Percentiles rank a stretch among this genome's conserved stretches.
These are phyloP conservation scores for Lithophane socia DNA, from an alignment of 2,888 invertebrate genomes.

Conservation along the genomic window DNA sequence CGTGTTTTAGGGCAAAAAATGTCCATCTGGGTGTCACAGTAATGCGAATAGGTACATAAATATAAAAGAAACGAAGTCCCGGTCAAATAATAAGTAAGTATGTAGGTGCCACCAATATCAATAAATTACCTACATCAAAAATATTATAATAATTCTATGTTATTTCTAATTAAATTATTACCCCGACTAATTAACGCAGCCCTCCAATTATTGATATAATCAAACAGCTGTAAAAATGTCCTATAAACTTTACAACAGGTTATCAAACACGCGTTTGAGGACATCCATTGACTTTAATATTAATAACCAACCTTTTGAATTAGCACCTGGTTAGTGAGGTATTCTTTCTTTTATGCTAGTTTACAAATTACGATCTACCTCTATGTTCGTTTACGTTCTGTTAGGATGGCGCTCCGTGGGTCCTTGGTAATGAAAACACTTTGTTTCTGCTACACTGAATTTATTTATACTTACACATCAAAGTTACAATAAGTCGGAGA, in stretches of 20 bases:
- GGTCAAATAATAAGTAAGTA: not conserved
- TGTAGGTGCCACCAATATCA: not conserved
- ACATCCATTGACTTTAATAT: not conserved
- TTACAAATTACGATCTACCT: no score
- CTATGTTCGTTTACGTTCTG: not conserved
- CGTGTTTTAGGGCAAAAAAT: not conserved
- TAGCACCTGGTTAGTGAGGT: not conserved
- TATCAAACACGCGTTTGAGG: not conserved
- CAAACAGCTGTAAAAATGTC: slow-evolving; percentile 19
- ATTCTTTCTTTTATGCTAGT: not conserved
- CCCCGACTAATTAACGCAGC: not conserved
- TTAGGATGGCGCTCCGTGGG: no score
- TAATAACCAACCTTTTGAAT: slow-evolving; percentile 16
- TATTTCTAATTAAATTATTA: slow-evolving; percentile 19
- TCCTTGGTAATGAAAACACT: no score
- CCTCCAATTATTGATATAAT: not conserved
- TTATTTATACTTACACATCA: no score
- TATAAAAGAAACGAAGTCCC: slow-evolving; percentile 11
- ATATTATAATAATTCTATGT: no score
- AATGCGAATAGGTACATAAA: slow-evolving; percentile 13
- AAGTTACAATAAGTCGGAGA: no score
- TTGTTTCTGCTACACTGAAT: no score
- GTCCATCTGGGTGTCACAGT: not conserved
- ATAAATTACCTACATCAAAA: not conserved
- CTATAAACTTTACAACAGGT: slow-evolving; percentile 11